Base-by-base conservation (phyloP, 2,888 invertebrate genomes). In the Pheosia tremula region DNA sequence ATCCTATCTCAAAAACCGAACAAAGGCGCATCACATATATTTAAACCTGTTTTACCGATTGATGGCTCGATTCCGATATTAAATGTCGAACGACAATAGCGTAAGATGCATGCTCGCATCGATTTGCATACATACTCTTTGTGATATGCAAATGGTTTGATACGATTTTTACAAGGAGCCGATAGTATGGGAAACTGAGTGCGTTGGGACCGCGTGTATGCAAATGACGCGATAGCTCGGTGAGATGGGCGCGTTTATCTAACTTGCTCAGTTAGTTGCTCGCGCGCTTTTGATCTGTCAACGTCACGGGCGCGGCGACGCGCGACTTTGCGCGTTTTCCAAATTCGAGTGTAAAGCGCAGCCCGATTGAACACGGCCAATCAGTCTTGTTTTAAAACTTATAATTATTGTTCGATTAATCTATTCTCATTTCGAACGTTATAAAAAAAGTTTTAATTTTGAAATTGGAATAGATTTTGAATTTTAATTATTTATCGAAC, bases 11-110 rank as follows among this genome's bases (percentile, higher is more conserved):
- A 69, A 66, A 24, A 13, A 36, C 37, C 69, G 68, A 70, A 88
- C 89, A 90, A 89, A 84, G 82, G 76, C 75, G 77, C 82, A 83
- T 85, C 87, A 81, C 84, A 86, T 83, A 75, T 86, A 84, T 88
- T 86, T 84, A 89, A 93, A 93, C 93, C 93, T 89, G 93, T 93
- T 93, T 90, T 84, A 85, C 85, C 87, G 85, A 93, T 93, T 91
- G 91, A 93, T 91, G 86, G 87, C 80, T 78, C 79, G 82, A 83
- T 85, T 85, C 75, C 87, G 86, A 91, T 91, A 89, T 89, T 87
- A 87, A 91, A 89, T 84, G 83, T 86, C 77, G 75, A 69, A 63
- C 78, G 75, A 87, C 87, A 89, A 90, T 83, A 77, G 84, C 81
- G 72, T 72, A 80, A 83, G 84, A 87, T 86, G 82, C 81, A 76